Conservation (phyloP, 2,797 vertebrate species). For the Xenentodon cancila region DNA sequence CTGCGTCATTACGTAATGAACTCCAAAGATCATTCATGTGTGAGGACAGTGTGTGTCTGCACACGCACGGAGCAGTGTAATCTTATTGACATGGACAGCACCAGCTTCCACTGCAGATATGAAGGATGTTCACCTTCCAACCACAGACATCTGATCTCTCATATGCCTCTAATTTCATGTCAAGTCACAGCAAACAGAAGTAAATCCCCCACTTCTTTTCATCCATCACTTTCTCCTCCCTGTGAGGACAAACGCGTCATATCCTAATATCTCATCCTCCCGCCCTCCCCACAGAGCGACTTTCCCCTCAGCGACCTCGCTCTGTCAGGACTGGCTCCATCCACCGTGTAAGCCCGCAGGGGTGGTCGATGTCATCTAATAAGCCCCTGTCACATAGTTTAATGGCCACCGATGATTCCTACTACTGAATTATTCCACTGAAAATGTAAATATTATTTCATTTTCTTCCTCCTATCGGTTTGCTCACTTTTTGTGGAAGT, state of each 20-base stretch:
- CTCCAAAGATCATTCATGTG: conserved; percentile 54
- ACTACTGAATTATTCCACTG: conserved; percentile 2
- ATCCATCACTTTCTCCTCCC: conserved; percentile 3
- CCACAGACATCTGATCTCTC: conserved; percentile 25
- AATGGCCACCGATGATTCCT: conserved; percentile 51
- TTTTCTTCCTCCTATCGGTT: background rate
- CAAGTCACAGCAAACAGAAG: conserved; percentile 30
- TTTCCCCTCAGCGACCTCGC: conserved; percentile 64
- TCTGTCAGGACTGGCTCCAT: conserved; percentile 49
- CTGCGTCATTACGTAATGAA: conserved; percentile 63
- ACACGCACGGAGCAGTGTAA: background rate
- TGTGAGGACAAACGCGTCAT: conserved; percentile 15
- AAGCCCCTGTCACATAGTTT: conserved; percentile 70
- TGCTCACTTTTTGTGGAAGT: background rate
- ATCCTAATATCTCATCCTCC: conserved; percentile 6
- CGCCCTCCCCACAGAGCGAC: conserved; percentile 41
- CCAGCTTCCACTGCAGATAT: conserved; percentile 13
- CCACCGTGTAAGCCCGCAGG: conserved; percentile 64
- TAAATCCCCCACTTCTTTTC: background rate
- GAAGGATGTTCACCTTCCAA: conserved; percentile 39
- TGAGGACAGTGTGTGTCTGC: conserved; percentile 41
- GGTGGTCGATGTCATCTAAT: conserved; percentile 66
- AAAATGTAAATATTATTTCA: background rate
- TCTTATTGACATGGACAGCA: conserved; percentile 20
- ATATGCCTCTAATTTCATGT: conserved; percentile 20